Base-by-base conservation (phyloP, 2,888 invertebrate species). In the Liopterus haemorrhoidalis region DNA sequence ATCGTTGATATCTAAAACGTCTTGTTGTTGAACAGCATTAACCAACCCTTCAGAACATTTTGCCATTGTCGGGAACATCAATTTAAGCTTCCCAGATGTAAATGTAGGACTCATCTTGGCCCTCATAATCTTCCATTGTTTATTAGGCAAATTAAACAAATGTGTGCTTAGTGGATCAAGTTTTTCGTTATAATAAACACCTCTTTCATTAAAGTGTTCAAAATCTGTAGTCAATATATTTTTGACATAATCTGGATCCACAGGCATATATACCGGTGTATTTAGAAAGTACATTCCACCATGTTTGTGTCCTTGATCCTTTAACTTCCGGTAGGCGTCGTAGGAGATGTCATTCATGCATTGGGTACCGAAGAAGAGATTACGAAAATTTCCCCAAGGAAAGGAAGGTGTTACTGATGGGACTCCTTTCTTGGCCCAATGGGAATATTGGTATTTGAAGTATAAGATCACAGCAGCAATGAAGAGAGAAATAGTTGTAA, bases 191-290 rank as follows among this genome's bases (percentile, higher is more conserved):
- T 52, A 46, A 22, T 59, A 59, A n/a, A 58, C 44, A 8, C 63
- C 63, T 15, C 59, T 57, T 44, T 65, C 57, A 6, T 55, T 54
- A 46, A 68, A 68, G 49, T 62, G 53, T 5, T 50, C 43, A 46
- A 67, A 68, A 51, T 67, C 66, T 32, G 59, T 63, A 5, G 59
- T 57, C 36, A 67, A 31, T 5, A 68, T 59, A 14, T 55, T 35
- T 43, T 64, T 64, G n/a, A 68, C 53, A 3, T 64, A 36, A 6
- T 61, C 59, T 5, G 59, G 56, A 52, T 67, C 64, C 3, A 61
- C 41, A 2, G 65, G 57, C 6, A 68, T 38, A 32, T 61, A 61
- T 9, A 50, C 43, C 1, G 65, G 66, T 4, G 40, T 53, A 8
- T 45, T 46, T 2, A 56, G 48, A 14, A 55, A 41, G 45, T 56